Base-by-base conservation (phyloP, 2,113 vertebrate genomes). In the Pteronura brasiliensis region DNA sequence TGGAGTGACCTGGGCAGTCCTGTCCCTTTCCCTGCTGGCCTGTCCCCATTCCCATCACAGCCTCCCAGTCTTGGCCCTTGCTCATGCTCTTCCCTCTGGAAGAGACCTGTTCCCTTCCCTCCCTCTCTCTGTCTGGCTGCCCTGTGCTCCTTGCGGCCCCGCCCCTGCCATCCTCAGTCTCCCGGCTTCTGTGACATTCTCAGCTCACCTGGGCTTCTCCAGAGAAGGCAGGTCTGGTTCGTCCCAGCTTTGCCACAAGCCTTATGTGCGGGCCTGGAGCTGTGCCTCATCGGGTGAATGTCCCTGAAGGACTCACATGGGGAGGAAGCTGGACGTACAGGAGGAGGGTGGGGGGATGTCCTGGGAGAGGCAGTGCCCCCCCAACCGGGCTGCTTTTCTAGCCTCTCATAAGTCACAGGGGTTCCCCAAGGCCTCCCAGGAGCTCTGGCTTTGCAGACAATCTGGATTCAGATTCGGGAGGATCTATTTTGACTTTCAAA, bases 211-310 rank as follows among this genome's bases (percentile, higher is more conserved):
- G 39, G 31, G 71, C 36, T 55, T 44, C 81, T 69, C 71, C 1
- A 0, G 36, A 1, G 42, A 25, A 15, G 52, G 18, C 79, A 1
- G 4, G 71, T 17, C 31, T 1, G 20, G 21, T 2, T 18, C 34
- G 1, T 18, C 34, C 18, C 14, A 1, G 13, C 34, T 29, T n/a
- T 14, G 23, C 61, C 52, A 20, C 17, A 14, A n/a, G 67, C n/a
- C 67, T 69, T 36, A 20, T 36, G 34, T 69, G 34, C 0, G 17
- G 65, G 65, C 34, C 65, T 69, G 44, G 36, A 23, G 6, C 0
- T 1, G 36, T 18, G 25, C 69, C 44, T 61, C 10, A 27, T 10
- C 4, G 0, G 36, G 2, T 1, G 4, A 0, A 6, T 11, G 63
- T 3, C 21, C 5, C 4, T 27, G 77, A 47, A 1, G 1, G 42